Percentiles rank a stretch among this genome's conserved stretches.
These are phyloP conservation scores for Nomada fabriciana DNA, from an alignment of 2,888 invertebrate genomes.

Conservation along the genomic window DNA sequence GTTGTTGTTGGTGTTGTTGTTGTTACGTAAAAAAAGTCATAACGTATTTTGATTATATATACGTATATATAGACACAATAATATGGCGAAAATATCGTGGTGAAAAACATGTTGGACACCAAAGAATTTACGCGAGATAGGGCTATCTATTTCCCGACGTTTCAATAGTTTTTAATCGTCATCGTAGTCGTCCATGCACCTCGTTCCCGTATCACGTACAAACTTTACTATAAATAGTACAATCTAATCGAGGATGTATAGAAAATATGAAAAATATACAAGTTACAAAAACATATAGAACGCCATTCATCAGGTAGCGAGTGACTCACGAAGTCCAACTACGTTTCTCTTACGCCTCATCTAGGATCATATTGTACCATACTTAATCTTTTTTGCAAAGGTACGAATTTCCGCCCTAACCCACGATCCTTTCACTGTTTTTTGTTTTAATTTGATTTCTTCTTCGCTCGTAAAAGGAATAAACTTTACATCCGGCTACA, in stretches of 20 bases:
- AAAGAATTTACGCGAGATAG: constrained; percentile 59
- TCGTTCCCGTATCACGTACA: constrained; percentile 46
- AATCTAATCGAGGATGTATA: constrained; percentile 63
- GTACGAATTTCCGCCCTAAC: constrained; percentile 1
- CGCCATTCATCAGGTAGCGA: constrained; percentile 60
- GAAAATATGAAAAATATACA: constrained; percentile 71
- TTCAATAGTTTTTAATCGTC: constrained; percentile 4
- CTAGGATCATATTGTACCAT: constrained; percentile 6
- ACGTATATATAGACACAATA: constrained; percentile 61
- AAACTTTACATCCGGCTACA: constrained; percentile 26
- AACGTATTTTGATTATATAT: constrained; percentile 66
- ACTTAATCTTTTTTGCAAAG: not conserved
- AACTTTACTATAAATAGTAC: constrained; percentile 66
- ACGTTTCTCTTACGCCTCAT: constrained; percentile 21
- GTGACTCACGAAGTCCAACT: constrained; percentile 58
- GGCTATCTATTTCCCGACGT: constrained; percentile 3
- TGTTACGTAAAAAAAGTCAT: constrained; percentile 59
- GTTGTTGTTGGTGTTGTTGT: constrained; percentile 8
- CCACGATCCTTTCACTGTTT: not conserved
- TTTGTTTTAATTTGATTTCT: not conserved
- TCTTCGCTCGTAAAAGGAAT: constrained; percentile 19
- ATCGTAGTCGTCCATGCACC: constrained; percentile 19
- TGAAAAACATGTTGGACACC: constrained; percentile 71
- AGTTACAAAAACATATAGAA: constrained; percentile 69
- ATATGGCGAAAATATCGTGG: constrained; percentile 64